Evolutionary conservation across 2,797 vertebrate species (phyloP).

Genomic region (Myotis planiceps): DNA sequence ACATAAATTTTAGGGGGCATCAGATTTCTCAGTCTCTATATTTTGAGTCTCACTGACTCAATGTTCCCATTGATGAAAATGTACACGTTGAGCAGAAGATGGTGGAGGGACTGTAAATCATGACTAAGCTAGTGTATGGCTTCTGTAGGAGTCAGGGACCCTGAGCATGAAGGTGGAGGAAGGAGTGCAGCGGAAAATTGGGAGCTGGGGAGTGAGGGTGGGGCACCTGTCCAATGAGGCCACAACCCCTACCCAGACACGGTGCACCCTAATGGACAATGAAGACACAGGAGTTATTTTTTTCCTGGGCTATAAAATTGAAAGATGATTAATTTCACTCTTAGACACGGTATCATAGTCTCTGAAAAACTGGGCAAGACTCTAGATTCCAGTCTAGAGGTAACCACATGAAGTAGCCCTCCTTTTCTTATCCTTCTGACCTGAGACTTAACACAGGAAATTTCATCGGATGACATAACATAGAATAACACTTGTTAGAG

Average conservation of each 20-base stretch:
- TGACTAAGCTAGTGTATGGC: too few species aligned
- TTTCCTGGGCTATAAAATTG: neutral
- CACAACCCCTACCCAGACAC: neutral
- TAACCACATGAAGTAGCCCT: too few species aligned
- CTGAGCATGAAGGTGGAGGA: neutral
- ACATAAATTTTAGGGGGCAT: neutral
- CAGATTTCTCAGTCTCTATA: neutral
- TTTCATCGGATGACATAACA: neutral
- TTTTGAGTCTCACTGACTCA: neutral
- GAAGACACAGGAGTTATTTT: accelerated
- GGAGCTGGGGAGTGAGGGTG: neutral
- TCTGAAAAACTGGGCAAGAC: neutral
- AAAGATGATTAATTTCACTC: neutral
- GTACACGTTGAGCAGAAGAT: neutral
- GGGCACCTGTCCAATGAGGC: accelerated
- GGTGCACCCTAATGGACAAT: accelerated
- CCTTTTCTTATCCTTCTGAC: neutral
- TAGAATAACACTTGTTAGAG: neutral
- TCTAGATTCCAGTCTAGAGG: neutral
- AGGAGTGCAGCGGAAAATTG: accelerated
- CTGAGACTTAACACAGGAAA: neutral
- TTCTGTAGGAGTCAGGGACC: neutral
- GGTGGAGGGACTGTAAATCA: neutral
- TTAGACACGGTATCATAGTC: neutral
- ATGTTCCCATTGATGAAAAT: neutral